These are phyloP conservation scores for Arremon aurantiirostris DNA, from an alignment of 2,797 vertebrate species.

Conservation along the genomic window DNA sequence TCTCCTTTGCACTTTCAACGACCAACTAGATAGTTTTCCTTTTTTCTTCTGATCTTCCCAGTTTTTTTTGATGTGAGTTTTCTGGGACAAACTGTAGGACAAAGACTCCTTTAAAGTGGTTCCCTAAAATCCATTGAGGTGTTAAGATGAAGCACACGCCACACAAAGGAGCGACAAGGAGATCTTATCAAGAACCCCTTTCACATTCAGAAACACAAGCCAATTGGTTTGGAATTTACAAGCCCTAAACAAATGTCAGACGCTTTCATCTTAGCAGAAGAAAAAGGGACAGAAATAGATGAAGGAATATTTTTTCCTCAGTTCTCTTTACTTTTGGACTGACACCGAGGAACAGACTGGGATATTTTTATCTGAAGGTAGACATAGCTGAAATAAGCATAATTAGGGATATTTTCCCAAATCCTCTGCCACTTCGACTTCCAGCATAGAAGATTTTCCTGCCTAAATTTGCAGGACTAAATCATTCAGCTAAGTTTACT, in stretches of 20 bases:
- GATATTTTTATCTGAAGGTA: not conserved
- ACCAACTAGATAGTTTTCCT: conserved; percentile 38
- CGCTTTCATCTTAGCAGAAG: conserved; percentile 77
- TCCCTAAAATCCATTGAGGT: conserved; percentile 82
- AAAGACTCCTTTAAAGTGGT: conserved; percentile 82
- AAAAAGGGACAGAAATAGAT: conserved; percentile 49
- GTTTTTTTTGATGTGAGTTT: conserved; percentile 82
- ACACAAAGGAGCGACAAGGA: conserved; percentile 77
- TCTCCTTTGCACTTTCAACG: conserved; percentile 67
- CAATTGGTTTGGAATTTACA: conserved; percentile 81
- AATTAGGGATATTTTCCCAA: not conserved
- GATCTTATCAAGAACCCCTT: conserved; percentile 78
- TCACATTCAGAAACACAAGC: conserved; percentile 75
- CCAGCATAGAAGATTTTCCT: not conserved
- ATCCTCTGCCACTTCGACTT: not conserved
- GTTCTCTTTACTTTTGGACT: conserved; percentile 7
- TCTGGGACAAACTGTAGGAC: conserved; percentile 80
- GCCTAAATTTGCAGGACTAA: not conserved
- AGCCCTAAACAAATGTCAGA: conserved; percentile 80
- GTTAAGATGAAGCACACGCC: conserved; percentile 81
- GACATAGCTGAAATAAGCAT: not conserved
- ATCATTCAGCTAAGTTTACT: not conserved
- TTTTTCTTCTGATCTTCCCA: conserved; percentile 76
- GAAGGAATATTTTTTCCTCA: conserved; percentile 38
- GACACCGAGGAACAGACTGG: not conserved